Evolutionary conservation across 2,797 vertebrate genomes (phyloP), one percentile per base, ranked within the genome.

Genomic region (Pseudocheirus occidentalis): DNA sequence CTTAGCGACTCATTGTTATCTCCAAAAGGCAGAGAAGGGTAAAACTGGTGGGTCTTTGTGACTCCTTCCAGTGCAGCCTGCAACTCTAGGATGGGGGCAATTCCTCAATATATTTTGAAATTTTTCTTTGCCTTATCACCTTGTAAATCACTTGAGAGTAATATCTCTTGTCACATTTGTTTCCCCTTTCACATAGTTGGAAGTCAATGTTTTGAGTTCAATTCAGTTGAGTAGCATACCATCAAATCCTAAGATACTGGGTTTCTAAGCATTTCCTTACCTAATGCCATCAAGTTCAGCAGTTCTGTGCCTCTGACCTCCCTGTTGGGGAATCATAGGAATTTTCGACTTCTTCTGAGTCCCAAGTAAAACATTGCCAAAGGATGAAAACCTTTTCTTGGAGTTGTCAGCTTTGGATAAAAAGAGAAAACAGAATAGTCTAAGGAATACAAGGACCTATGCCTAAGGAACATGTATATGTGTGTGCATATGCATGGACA

Each of bases 211-310:
- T 55, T 62, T 46, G 73, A 46, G 34, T 73, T 87, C 73, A 27
- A 12, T 87, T 81, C 21, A 50, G 6, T 11, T 81, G 40, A 81
- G 46, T 27, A 27, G 31, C 21, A 1, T 28, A 46, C 24, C 21
- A 53, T 28, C 16, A 27, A 0, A 11, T 2, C 27, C 0, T 11
- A 87, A 87, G 40, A 87, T 40, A 12, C 24, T n/a, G n/a, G 6
- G 4, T 73, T 55, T 31, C 50, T 14, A 31, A 54, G 46, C 28
- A 52, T 46, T 54, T 58, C 92, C 96, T 97, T 95, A 98, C 97
- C 96, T 92, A 13, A 40, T 4, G 27, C 59, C n/a, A 46, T 50
- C 31, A n/a, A 91, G 1, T 24, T 55, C 55, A 0, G 29, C 66
- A 34, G n/a, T 11, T 55, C 10, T 27, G 2, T 13, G 59, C 73